phyloP scores from a whole-genome alignment of 2,888 invertebrate genomes.

The Junonia oenone region DNA sequence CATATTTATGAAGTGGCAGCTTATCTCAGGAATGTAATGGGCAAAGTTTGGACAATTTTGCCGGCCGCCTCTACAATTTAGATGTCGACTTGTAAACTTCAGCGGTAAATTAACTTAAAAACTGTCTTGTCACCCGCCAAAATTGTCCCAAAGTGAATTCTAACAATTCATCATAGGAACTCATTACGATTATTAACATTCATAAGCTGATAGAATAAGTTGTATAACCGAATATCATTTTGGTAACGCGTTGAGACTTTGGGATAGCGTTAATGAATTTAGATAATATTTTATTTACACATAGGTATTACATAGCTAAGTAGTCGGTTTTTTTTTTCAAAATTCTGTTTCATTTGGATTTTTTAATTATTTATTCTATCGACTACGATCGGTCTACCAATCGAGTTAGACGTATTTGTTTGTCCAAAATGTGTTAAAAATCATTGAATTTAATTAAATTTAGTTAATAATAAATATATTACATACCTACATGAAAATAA shows the following conservation, averaged over 20 bases:
- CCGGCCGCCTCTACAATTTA: conserved; percentile 18
- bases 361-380: no score
- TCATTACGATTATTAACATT: background rate
- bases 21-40: conserved; percentile 26
- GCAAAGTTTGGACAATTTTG: conserved; percentile 21
- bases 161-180: background rate
- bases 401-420: no score
- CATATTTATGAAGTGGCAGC: conserved; percentile 28
- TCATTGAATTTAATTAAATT: no score
- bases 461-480: no score
- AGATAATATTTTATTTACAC: background rate
- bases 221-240: background rate
- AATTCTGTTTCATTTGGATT: no score
- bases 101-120: conserved; percentile 29
- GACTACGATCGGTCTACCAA: no score
- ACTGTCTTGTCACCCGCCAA: conserved; percentile 21
- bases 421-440: no score
- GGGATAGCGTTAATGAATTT: background rate
- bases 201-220: background rate
- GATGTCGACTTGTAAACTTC: conserved; percentile 25
- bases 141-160: conserved; percentile 2
- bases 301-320: no score
- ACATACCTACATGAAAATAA: no score
- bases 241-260: no score
- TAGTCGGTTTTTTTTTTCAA: no score